Conservation (phyloP, 92 coral and sea anemone species). For the Siderastrea radians region DNA sequence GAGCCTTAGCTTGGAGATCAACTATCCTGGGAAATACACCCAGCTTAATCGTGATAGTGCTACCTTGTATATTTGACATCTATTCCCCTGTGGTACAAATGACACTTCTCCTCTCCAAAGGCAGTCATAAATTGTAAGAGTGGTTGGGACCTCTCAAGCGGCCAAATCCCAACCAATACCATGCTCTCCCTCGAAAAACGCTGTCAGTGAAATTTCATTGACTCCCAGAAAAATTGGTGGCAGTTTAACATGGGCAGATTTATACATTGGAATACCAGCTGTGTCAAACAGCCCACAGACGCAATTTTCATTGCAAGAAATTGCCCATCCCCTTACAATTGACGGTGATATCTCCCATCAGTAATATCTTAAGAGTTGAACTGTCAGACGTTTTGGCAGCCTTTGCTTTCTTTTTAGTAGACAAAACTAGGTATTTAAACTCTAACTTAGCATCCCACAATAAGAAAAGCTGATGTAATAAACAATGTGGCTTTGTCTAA, state of each 20-base stretch:
- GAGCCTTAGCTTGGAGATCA: constrained; percentile 65
- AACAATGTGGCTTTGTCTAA: constrained; percentile 54
- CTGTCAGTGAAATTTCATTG: neutral
- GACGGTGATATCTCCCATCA: too few relatives aligned
- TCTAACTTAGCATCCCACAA: constrained; percentile 39
- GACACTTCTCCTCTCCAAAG: constrained; percentile 52
- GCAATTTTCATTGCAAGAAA: too few relatives aligned
- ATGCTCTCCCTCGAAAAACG: constrained; percentile 62
- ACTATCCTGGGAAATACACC: constrained; percentile 38
- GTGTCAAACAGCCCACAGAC: neutral
- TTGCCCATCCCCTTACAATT: too few relatives aligned
- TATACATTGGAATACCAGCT: constrained; percentile 34
- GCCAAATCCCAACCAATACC: constrained; percentile 74
- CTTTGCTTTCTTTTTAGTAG: constrained; percentile 1
- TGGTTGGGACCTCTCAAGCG: constrained; percentile 59
- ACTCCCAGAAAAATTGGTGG: too few relatives aligned
- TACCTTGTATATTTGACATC: neutral
- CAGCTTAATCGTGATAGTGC: constrained; percentile 20
- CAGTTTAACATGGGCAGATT: too few relatives aligned
- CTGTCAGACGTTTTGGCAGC: too few relatives aligned
- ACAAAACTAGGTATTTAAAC: constrained; percentile 36
- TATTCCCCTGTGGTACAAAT: neutral
- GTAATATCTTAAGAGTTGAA: too few relatives aligned
- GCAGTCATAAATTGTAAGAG: constrained; percentile 41
- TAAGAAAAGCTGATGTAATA: constrained; percentile 44